Conservation (phyloP, 2,113 vertebrate genomes). For the Eidolon helvum region DNA sequence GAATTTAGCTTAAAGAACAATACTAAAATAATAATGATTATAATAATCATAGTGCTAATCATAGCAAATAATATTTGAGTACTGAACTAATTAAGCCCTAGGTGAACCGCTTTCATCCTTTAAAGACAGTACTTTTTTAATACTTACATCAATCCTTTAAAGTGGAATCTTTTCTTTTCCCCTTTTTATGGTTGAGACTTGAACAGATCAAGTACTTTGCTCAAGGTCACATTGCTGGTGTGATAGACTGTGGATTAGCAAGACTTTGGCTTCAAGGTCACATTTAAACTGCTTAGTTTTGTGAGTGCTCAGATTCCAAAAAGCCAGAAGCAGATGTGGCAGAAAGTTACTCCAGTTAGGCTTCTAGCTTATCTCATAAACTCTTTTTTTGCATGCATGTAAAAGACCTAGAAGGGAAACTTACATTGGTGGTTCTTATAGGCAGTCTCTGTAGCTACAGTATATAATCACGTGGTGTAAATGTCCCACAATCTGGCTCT, state of each 20-base stretch:
- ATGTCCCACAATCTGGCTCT: not conserved
- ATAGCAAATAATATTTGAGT: not conserved
- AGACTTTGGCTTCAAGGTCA: not conserved
- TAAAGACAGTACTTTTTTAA: not conserved
- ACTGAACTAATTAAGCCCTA: not conserved
- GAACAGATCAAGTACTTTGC: not conserved
- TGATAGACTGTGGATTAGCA: not conserved
- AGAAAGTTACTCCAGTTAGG: not conserved
- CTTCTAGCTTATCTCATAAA: not conserved
- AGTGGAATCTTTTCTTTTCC: not conserved
- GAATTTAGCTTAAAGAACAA: slow-evolving; percentile 31
- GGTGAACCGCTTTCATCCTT: not conserved
- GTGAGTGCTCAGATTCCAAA: slow-evolving; percentile 20
- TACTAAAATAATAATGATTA: not conserved
- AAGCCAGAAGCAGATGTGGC: not conserved
- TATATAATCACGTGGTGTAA: not conserved
- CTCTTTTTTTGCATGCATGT: not conserved
- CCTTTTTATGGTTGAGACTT: not conserved
- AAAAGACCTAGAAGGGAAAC: not conserved
- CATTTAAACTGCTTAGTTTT: not conserved
- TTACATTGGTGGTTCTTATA: not conserved
- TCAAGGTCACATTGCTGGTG: not conserved
- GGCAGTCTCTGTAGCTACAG: not conserved
- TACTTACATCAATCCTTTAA: not conserved
- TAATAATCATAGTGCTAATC: not conserved